phyloP scores from a whole-genome alignment of 2,113 vertebrate genomes.

The Phalacrocorax brasilianus region DNA sequence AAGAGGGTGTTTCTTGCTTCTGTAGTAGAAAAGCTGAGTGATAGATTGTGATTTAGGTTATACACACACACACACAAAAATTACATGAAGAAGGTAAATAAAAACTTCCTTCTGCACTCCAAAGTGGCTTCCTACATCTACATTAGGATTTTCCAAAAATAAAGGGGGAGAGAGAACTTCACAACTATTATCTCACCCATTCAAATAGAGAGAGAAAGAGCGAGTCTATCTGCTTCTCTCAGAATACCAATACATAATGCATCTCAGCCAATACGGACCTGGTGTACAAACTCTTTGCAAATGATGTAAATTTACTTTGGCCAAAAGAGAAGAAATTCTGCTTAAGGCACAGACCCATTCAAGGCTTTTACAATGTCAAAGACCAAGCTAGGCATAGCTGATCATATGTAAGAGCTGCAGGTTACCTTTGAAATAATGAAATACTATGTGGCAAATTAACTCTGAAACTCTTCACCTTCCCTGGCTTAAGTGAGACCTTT shows the following conservation, averaged over 20 bases:
- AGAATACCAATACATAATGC: accelerated
- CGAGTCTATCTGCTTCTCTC: neutral
- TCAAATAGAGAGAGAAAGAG: neutral
- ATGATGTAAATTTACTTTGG: neutral
- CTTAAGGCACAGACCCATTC: neutral
- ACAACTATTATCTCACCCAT: neutral
- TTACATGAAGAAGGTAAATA: neutral
- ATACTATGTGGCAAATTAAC: neutral
- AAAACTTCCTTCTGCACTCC: neutral
- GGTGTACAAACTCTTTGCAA: neutral
- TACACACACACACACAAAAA: accelerated
- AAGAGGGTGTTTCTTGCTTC: neutral
- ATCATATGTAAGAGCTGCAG: neutral
- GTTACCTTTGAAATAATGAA: neutral
- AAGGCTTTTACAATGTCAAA: neutral
- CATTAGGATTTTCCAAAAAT: neutral
- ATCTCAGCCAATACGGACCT: neutral
- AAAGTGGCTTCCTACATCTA: neutral
- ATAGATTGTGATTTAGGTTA: neutral
- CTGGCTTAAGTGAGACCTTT: neutral
- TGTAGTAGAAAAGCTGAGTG: neutral
- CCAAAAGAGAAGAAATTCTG: neutral
- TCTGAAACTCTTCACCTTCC: neutral
- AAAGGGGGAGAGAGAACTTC: neutral
- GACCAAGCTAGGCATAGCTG: neutral